Evolutionary conservation across 2,113 vertebrate species (phyloP), one percentile per base, ranked within the genome.

Genomic region (Leuciscus idus): DNA sequence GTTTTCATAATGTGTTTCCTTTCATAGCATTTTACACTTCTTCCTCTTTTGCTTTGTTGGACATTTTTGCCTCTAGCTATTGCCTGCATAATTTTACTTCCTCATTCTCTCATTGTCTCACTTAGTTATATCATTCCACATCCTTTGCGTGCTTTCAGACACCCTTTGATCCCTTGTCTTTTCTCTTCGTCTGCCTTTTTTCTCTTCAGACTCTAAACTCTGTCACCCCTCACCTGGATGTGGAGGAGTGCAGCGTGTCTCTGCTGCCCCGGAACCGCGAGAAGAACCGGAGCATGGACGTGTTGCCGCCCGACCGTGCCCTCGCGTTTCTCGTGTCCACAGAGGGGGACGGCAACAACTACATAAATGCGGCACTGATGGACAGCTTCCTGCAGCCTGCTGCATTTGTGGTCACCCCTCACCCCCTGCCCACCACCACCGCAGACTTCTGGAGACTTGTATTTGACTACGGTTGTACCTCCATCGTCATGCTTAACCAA

Each of bases 401-500:
- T 2, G 96, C 97, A 92, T 99, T 99, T 85, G 96, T 99, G 0
- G 97, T 99, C 90, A 99, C 97, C 11, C 95, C 97, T 10, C 98
- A 99, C 87, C 98, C 98, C 0, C 95, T 99, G 92, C 97, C 97
- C 80, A 95, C 95, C 90, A 99, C 97, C 92, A 97, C 95, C 2
- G 95, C 95, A 0, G 98, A 99, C 94, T 99, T 99, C 96, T 99
- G 98, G 98, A 93, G 97, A 81, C 94, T 99, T 50, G 95, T 99
- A 61, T 99, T 97, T 0, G 97, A 99, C 94, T 99, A 99, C 0
- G 96, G 97, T 83, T 99, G 97, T 94, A 99, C 96, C 86, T 97
- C 97, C 30, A 96, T 99, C 2, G 95, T 99, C 92, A 99, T 99
- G 98, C 96, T 99, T 76, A 99, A 99, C 95, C 97, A 99, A 90